Evolutionary conservation across 35 echinoderm and acorn worm genomes (phyloP).

Genomic region (Heliocidaris tuberculata): DNA sequence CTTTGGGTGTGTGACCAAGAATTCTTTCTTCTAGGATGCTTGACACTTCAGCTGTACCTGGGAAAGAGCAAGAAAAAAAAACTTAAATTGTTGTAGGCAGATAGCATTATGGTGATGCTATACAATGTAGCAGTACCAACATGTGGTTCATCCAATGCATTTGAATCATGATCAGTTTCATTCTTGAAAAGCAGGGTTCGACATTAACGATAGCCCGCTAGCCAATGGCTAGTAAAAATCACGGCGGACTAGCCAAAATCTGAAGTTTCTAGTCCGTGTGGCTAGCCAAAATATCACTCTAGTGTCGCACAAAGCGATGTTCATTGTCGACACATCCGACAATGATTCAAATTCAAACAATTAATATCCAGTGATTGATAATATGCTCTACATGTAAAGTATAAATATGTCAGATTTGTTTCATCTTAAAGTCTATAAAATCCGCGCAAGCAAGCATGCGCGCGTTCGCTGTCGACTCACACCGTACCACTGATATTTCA

Average conservation of each 20-base stretch:
- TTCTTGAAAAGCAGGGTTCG: neutral
- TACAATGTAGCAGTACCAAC: neutral
- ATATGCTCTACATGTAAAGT: too few species aligned
- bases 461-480: too few species aligned
- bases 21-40: constrained; percentile 97
- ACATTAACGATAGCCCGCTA: neutral
- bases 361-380: too few species aligned
- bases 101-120: neutral
- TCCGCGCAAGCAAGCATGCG: too few species aligned
- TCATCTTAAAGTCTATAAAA: too few species aligned
- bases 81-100: neutral
- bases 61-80: neutral
- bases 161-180: neutral
- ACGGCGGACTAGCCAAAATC: too few species aligned
- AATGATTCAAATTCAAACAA: too few species aligned
- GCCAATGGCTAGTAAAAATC: too few species aligned
- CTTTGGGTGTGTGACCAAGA: constrained; percentile 86
- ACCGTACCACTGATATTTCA: too few species aligned
- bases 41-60: constrained; percentile 96
- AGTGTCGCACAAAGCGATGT: neutral
- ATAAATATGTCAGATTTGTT: too few species aligned
- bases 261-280: too few species aligned
- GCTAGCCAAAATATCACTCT: neutral
- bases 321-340: too few species aligned
- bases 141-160: neutral